Conservation (phyloP, 37 sponge, comb jelly and placozoan genomes). For the Mnemiopsis leidyi region DNA sequence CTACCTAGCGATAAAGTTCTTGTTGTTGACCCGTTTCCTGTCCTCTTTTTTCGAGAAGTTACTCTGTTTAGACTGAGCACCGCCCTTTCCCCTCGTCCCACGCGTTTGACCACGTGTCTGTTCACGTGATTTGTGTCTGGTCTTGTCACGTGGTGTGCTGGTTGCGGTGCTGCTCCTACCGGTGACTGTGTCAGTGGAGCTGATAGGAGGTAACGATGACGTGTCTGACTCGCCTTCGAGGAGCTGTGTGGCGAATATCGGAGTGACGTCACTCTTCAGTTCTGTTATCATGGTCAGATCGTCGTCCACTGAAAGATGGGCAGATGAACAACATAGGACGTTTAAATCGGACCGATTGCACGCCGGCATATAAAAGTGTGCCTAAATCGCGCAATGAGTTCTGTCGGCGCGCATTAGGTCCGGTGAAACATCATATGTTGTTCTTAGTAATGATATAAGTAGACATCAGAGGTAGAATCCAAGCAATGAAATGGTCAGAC, state of each 20-base stretch:
- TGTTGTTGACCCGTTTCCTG: background rate
- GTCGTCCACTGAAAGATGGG: background rate
- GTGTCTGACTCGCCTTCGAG: background rate
- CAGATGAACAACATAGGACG: too few species aligned
- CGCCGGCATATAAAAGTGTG: too few species aligned
- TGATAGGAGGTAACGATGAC: constrained; percentile 1
- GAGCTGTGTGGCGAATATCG: constrained; percentile 41
- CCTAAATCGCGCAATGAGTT: too few species aligned
- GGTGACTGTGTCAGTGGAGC: background rate
- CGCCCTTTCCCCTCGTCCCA: background rate
- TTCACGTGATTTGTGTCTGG: background rate
- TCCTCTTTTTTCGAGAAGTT: constrained; percentile 41
- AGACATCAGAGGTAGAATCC: too few species aligned
- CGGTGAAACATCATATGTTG: too few species aligned
- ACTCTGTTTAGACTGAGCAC: constrained; percentile 9
- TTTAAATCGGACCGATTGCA: too few species aligned
- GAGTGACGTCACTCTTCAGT: constrained; percentile 19
- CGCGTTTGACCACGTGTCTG: background rate
- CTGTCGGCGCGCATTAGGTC: too few species aligned
- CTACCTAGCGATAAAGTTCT: constrained; percentile 63
- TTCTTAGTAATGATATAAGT: too few species aligned
- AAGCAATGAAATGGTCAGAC: too few species aligned
- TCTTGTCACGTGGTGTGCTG: background rate
- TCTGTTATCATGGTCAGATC: constrained; percentile 25
- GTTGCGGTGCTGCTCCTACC: background rate